Base-by-base conservation (phyloP, 1,140 invertebrate species). In the Papilio polytes region DNA sequence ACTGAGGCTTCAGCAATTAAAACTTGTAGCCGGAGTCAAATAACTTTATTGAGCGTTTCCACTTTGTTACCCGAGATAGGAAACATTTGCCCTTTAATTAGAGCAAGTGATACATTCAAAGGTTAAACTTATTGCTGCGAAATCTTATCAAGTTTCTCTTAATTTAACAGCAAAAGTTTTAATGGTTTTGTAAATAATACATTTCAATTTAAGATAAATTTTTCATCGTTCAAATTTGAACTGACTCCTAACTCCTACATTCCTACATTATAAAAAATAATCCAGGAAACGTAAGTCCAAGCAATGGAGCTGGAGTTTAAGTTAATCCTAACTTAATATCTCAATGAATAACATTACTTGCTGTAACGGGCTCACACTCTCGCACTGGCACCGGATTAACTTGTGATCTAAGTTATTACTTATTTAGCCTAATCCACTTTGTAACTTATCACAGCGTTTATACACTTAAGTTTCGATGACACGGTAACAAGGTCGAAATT, bases 81-180 rank as follows among this genome's bases (percentile, higher is more conserved):
- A 70, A 70, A 70, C 63, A 70, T 70, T 70, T 70, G 26, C 63
- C 63, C 63, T 70, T 70, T 70, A 36, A 70, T 70, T 70, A 70
- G 6, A 70, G 26, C 63, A 31, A 70, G 63, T 70, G 63, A 70
- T 70, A 70, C 26, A 70, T 59, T 59, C 26, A 59, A 59, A 70
- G 63, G 26, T 70, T 70, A 18, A 70, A 70, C 3, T 31, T 70
- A 70, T 70, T 70, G 26, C 26, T 31, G 26, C 13, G 12, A 70
- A 36, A 70, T 31, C 22, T 70, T 70, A 70, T 70, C 63, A 70
- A 18, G 26, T 70, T 15, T 31, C 26, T 70, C 13, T 15, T 36
- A 2, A 18, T 31, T 70, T 70, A 6, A 70, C 3, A 70, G 3
- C 26, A 70, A 70, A 46, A 70, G 22, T 70, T 36, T 70, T 70